Evolutionary conservation across 2,888 invertebrate genomes (phyloP), one percentile per base, ranked within the genome.

Genomic region (Auanema freiburgensis): DNA sequence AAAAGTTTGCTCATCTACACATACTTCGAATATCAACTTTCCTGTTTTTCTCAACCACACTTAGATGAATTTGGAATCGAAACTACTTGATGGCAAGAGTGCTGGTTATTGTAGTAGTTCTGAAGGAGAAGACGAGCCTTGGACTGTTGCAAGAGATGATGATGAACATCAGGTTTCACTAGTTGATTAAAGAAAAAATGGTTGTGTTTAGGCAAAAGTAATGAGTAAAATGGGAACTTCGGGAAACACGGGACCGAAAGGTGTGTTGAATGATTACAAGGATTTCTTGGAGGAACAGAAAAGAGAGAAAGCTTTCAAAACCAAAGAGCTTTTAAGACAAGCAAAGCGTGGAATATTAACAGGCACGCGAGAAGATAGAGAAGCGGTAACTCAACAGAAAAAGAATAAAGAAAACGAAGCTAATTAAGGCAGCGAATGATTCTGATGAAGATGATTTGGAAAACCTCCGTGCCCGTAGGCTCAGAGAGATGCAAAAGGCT

Each of bases 91-190:
- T 56, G 81, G 80, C 2, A 76, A 75, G 53, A 68, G 63, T 40
- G 81, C 76, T 0, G 81, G 81, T 10, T 81, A 81, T 67, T 82
- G 81, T 64, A 79, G 79, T 55, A 75, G 75, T 54, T 82, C 81
- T 6, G 81, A 81, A 24, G 80, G 77, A n/a, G 81, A 81, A 60
- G 74, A 70, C 10, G 72, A 68, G n/a, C 14, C 59, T 14, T 74
- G 70, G 61, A 67, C 67, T 49, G 74, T 71, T 18, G 70, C 65
- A 1, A 72, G 70, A 41, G 72, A 74, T 53, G 74, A 72, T 4
- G 74, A 74, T 52, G 62, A 66, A 16, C 74, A 74, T 58, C 71
- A 74, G 54, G 65, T 62, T 33, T 33, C 4, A 33, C 33, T 33
- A 33, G 8, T 33, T 33, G 11, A 10, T 44, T 24, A 6, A 18